Conservation (phyloP, 1,140 invertebrate genomes). For the Heliconius melpomene region DNA sequence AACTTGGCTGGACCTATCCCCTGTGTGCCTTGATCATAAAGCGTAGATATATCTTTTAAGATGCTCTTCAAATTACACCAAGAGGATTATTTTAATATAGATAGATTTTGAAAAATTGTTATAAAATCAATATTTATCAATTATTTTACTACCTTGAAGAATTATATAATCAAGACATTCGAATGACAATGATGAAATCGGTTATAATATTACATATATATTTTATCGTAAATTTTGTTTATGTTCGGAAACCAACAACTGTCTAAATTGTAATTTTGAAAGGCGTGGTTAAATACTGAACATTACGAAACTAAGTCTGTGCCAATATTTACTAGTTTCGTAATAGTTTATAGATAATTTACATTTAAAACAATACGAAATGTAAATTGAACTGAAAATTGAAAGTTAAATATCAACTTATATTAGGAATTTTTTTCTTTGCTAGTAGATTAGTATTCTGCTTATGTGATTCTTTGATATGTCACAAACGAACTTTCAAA, state of each 20-base stretch:
- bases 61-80: too few relatives aligned
- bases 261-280: slow-evolving; percentile 46
- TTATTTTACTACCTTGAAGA: slow-evolving; percentile 3
- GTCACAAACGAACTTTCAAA: neutral
- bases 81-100: too few relatives aligned
- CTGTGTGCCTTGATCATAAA: too few relatives aligned
- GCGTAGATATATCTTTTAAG: too few relatives aligned
- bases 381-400: neutral
- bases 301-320: slow-evolving; percentile 17
- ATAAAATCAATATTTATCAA: neutral
- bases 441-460: neutral
- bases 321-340: neutral
- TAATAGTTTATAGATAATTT: neutral
- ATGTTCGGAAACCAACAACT: neutral
- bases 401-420: too few relatives aligned
- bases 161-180: slow-evolving; percentile 22
- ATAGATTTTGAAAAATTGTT: neutral
- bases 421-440: neutral
- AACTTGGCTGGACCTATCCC: too few relatives aligned
- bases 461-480: neutral
- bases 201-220: neutral
- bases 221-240: neutral
- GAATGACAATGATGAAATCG: slow-evolving; percentile 51
- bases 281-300: slow-evolving; percentile 27
- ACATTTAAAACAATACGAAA: neutral